Evolutionary conservation across 1,140 invertebrate genomes (phyloP), one percentile per base, ranked within the genome.

Genomic region (Thaumetopoea pityocampa): DNA sequence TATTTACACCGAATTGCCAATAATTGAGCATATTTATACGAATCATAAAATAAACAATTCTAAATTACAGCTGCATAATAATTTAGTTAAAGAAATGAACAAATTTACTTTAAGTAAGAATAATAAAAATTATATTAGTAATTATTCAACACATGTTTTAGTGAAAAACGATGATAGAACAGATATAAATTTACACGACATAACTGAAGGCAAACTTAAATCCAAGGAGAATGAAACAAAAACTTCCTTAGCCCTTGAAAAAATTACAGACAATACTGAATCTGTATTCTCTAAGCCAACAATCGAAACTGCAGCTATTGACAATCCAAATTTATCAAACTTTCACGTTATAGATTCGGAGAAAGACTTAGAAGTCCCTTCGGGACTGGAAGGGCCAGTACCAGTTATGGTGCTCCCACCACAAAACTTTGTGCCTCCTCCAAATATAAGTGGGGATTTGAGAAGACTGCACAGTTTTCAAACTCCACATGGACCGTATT

Each of bases 291-390:
- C 7, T 10, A 38, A 22, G 10, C 4, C 43, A 45, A 17, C 28
- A 11, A 23, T 19, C 27, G 15, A 16, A 32, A 28, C 4, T 20
- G 7, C 18, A 34, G 16, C 24, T 20, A 8, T 56, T 26, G 37
- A 60, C 1, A 72, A 78, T 44, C 68, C 71, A 3, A 53, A 43
- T n/a, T 36, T 79, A 17, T 37, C 65, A 0, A 44, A 48, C 40
- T 82, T 82, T 18, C 81, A 85, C 17, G 53, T 85, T 0, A 77
- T 88, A 15, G 76, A 88, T 22, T 68, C 86, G 0, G 86, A 87
- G 26, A 85, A 87, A 38, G 88, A 90, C 35, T 51, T 90, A n/a
- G 86, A 88, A 18, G 84, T 86, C 0, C 88, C 89, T 0, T 67
- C 82, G 0, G 87, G 88, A n/a, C 41, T 88, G 0, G 89, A 90